Evolutionary conservation across 2,888 invertebrate species (phyloP), one percentile per base, ranked within the genome.

Genomic region (Brachypalpus laphriformis): DNA sequence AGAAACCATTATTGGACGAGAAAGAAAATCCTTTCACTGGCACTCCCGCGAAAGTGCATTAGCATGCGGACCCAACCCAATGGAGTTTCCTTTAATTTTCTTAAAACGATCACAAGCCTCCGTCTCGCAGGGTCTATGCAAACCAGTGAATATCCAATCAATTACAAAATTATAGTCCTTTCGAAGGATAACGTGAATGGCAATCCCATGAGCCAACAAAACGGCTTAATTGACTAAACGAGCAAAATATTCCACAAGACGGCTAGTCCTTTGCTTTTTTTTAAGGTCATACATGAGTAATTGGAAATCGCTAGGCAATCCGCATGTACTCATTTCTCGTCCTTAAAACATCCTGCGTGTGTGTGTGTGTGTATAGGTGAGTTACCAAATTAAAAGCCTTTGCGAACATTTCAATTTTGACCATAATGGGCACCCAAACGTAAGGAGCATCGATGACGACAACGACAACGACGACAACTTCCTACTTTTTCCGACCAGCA

Each of bases 401-500:
- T 22, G 28, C 16, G 25, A 31, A 42, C 42, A 51, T 28, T 75
- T 45, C 37, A 63, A 31, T 61, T 54, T 40, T 42, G 28, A n/a
- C 28, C 14, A 51, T 68, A 61, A 66, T 65, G 34, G 34, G n/a
- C n/a, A n/a, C 57, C 25, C 37, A 66, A 14, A 1, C 34, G 45
- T 47, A 66, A 37, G 16, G 51, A 77, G 72, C 72, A 78, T 77
- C 78, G 61, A 78, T 74, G 81, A 76, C 63, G 82, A 61, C 71
- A 57, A 76, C 63, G 82, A 61, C 71, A 57, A 82, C 57, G 20
- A 51, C 70, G 9, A 70, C 63, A 42, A 54, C 59, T 54, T 68
- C 61, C 37, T 31, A n/a, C 34, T 45, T 28, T 14, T 18, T 11
- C 22, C 37, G 28, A 7, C 7, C 28, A 6, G 7, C 28, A 5